Conservation (phyloP, 2,888 invertebrate genomes). For the Heliconius cydno region DNA sequence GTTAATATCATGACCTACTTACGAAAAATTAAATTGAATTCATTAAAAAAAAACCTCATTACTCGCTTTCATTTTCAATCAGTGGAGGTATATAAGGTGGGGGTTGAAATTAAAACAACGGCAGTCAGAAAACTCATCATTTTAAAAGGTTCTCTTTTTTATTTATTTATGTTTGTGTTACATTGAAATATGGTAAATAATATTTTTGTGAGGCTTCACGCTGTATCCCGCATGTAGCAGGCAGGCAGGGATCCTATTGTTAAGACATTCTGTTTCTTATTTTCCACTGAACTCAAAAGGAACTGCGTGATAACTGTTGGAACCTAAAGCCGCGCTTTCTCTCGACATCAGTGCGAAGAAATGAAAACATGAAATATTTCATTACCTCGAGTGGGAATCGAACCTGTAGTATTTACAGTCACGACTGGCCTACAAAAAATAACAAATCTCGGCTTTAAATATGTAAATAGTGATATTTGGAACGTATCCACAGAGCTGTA, state of each 20-base stretch:
- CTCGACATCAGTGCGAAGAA: too few relatives aligned
- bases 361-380: too few relatives aligned
- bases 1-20: slow-evolving; percentile 38
- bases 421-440: neutral
- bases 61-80: slow-evolving; percentile 44
- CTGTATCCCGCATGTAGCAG: too few relatives aligned
- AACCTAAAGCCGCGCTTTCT: too few relatives aligned
- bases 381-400: too few relatives aligned
- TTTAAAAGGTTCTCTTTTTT: slow-evolving; percentile 41
- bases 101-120: slow-evolving; percentile 32
- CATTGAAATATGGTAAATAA: slow-evolving; percentile 32
- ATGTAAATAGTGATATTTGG: slow-evolving; percentile 17
- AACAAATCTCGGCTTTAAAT: slow-evolving; percentile 25
- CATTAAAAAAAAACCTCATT: slow-evolving; percentile 36
- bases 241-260: too few relatives aligned
- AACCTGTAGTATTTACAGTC: too few relatives aligned
- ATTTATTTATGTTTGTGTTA: slow-evolving; percentile 16
- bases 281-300: too few relatives aligned
- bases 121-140: slow-evolving; percentile 41
- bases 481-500: slow-evolving; percentile 48
- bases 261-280: too few relatives aligned
- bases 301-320: too few relatives aligned
- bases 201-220: too few relatives aligned
- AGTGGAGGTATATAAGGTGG: slow-evolving; percentile 30
- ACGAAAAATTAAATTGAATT: slow-evolving; percentile 33